These are phyloP conservation scores for Colletes gigas DNA, from an alignment of 1,140 invertebrate genomes.

Conservation along the genomic window DNA sequence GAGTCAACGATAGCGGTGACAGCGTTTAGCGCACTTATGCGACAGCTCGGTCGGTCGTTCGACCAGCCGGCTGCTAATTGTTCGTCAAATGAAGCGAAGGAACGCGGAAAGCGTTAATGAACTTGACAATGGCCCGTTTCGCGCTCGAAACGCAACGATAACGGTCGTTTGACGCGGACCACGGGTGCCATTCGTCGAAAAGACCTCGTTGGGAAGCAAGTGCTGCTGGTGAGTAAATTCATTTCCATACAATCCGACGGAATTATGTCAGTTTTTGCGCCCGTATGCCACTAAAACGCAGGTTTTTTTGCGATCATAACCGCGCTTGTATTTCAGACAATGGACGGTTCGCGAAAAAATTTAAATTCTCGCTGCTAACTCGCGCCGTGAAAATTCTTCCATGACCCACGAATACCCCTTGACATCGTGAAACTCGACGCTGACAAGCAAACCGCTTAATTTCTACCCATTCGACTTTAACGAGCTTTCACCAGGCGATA, in stretches of 20 bases:
- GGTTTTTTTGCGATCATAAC: too few species aligned
- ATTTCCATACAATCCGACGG: not conserved
- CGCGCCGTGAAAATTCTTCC: too few species aligned
- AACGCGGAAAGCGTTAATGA: conserved; percentile 53
- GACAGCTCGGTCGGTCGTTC: conserved; percentile 27
- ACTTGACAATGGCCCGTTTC: conserved; percentile 49
- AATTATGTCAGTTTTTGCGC: not conserved
- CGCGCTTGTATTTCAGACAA: too few species aligned
- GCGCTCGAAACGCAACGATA: conserved; percentile 56
- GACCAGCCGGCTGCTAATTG: conserved; percentile 56
- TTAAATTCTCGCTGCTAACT: not conserved
- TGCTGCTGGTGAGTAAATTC: conserved; percentile 44
- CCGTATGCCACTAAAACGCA: too few species aligned
- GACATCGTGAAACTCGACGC: too few species aligned
- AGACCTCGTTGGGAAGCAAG: conserved; percentile 34
- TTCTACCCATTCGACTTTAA: too few species aligned
- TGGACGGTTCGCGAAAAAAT: too few species aligned
- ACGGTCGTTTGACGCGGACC: conserved; percentile 41
- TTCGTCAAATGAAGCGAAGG: conserved; percentile 55
- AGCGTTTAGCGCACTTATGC: conserved; percentile 52
- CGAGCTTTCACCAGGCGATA: too few species aligned
- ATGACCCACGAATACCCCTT: too few species aligned
- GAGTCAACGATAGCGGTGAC: conserved; percentile 40
- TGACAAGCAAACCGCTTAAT: too few species aligned
- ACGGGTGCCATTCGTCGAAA: conserved; percentile 49